Evolutionary conservation across 1,140 invertebrate genomes (phyloP).

Genomic region (Coptotermes formosanus): DNA sequence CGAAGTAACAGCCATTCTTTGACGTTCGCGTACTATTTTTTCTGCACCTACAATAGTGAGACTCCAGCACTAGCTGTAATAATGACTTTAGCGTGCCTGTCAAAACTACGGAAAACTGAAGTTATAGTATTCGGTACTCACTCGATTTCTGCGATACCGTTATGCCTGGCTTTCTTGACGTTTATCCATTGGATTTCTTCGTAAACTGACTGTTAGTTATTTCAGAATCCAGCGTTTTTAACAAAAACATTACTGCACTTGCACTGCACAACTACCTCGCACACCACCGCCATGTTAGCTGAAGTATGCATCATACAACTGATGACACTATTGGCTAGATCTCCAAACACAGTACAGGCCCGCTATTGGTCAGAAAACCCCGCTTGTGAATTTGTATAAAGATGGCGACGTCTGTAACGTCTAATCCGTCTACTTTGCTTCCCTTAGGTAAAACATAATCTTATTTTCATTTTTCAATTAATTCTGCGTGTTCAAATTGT

Average conservation of each 20-base stretch:
- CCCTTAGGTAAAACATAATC: constrained; percentile 57
- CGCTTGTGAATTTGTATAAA: constrained; percentile 32
- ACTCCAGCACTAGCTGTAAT: neutral
- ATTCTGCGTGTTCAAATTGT: neutral
- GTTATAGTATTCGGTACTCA: constrained; percentile 4
- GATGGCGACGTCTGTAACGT: constrained; percentile 45
- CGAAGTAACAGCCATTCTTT: neutral
- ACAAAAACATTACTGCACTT: constrained; percentile 25
- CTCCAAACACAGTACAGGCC: neutral
- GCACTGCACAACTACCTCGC: neutral
- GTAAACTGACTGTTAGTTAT: constrained; percentile 19
- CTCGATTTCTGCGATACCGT: neutral
- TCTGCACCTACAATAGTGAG: neutral
- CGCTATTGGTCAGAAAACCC: neutral
- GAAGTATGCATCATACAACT: neutral
- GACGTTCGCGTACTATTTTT: neutral
- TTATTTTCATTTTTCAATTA: neutral
- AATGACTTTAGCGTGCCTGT: constrained; percentile 26
- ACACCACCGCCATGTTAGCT: constrained; percentile 28
- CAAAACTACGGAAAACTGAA: neutral
- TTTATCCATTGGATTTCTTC: neutral
- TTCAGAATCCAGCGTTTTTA: constrained; percentile 29
- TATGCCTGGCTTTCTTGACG: neutral
- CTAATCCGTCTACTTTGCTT: constrained; percentile 70
- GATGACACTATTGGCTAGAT: neutral